phyloP scores from a whole-genome alignment of 2,113 vertebrate species.

The Ranitomeya imitator region DNA sequence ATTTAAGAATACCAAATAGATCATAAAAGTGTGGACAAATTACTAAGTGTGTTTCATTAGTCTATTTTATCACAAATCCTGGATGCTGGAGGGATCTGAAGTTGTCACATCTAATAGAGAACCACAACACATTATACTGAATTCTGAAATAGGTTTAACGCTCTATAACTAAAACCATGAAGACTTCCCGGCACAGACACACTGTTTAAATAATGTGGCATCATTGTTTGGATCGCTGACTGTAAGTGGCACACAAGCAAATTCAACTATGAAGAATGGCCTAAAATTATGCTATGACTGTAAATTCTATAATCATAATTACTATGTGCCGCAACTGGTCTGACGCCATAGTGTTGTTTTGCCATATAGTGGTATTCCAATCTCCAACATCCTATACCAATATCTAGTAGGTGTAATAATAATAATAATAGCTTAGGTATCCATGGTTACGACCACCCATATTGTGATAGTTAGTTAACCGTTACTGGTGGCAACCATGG shows the following conservation, averaged over 20 bases:
- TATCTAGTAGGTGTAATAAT: too few species aligned
- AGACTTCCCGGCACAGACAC: not conserved
- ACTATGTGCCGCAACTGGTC: too few species aligned
- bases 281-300: not conserved
- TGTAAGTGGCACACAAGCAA: not conserved
- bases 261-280: not conserved
- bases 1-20: constrained; percentile 56
- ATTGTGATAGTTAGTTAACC: too few species aligned
- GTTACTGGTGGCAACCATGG: too few species aligned
- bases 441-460: too few species aligned
- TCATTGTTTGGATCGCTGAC: not conserved
- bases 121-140: not conserved
- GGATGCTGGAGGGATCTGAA: not conserved
- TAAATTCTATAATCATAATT: too few species aligned
- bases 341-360: too few species aligned
- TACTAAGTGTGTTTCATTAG: constrained; percentile 51
- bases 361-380: too few species aligned
- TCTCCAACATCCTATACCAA: too few species aligned
- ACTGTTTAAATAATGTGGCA: not conserved
- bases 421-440: too few species aligned
- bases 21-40: constrained; percentile 52
- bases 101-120: constrained; percentile 29
- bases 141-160: constrained; percentile 4
- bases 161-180: constrained; percentile 19
- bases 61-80: constrained; percentile 53